Percentiles rank a stretch among this genome's conserved stretches.
These are phyloP conservation scores for Callocephalon fimbriatum DNA, from an alignment of 2,113 vertebrate genomes.

Conservation along the genomic window DNA sequence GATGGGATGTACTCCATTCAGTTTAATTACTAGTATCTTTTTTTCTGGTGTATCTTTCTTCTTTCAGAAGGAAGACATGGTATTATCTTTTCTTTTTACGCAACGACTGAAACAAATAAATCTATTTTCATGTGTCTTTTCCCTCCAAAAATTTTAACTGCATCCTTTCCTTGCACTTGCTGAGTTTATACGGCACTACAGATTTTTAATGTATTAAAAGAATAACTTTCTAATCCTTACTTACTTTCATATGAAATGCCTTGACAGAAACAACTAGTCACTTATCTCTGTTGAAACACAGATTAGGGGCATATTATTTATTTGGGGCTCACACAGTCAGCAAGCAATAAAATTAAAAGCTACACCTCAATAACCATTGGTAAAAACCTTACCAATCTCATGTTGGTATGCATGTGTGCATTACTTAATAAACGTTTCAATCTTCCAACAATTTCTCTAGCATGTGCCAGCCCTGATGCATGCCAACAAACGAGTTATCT, in stretches of 20 bases:
- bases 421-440: not conserved
- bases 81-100: not conserved
- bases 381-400: not conserved
- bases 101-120: not conserved
- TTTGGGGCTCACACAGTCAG: not conserved
- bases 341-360: not conserved
- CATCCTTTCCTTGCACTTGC: not conserved
- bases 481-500: not conserved
- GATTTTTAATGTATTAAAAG: constrained; percentile 18
- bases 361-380: not conserved
- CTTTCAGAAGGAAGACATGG: not conserved
- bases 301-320: not conserved
- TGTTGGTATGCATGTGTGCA: not conserved
- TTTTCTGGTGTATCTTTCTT: not conserved
- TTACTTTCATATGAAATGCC: not conserved
- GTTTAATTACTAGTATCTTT: not conserved
- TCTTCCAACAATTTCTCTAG: not conserved
- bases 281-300: not conserved
- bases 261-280: not conserved
- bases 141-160: not conserved
- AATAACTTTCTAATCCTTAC: not conserved
- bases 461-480: not conserved
- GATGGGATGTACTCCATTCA: not conserved
- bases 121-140: not conserved
- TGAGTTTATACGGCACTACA: not conserved